Conservation (phyloP, 2,797 vertebrate species). For the Remorina albescens region DNA sequence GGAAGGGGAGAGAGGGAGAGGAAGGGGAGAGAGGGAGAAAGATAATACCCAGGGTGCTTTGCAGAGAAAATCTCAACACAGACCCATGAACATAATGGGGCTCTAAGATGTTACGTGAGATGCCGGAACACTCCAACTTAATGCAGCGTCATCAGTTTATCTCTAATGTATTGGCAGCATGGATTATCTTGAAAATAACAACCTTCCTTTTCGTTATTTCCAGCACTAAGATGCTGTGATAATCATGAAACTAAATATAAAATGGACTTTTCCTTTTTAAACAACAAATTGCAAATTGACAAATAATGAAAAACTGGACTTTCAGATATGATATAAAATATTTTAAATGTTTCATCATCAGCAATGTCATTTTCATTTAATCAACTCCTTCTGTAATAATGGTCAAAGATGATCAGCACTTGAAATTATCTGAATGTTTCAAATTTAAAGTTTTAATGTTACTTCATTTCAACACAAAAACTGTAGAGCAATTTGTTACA, state of each 20-base stretch:
- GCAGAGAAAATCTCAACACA: conserved; percentile 33
- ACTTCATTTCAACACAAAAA: too few relatives aligned
- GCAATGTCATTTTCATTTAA: too few relatives aligned
- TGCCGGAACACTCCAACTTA: conserved; percentile 29
- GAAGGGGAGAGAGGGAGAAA: conserved; percentile 46
- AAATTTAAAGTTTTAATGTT: too few relatives aligned
- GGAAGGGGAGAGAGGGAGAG: conserved; percentile 30
- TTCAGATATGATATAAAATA: too few relatives aligned
- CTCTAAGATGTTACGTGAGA: conserved; percentile 47
- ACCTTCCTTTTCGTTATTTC: neutral
- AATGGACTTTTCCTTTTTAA: neutral
- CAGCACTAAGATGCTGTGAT: neutral
- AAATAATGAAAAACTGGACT: too few relatives aligned
- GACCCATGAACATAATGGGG: conserved; percentile 36
- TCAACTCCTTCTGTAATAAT: too few relatives aligned
- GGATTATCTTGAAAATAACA: neutral
- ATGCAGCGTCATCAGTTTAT: conserved; percentile 23
- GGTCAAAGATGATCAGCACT: too few relatives aligned
- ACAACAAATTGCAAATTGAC: too few relatives aligned
- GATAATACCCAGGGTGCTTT: conserved; percentile 64
- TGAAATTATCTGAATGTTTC: too few relatives aligned
- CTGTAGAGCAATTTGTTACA: too few relatives aligned
- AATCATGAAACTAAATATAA: neutral
- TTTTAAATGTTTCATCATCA: too few relatives aligned
- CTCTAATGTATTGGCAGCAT: neutral